phyloP scores from a whole-genome alignment of 2,113 vertebrate species.

The Misgurnus mizolepis region DNA sequence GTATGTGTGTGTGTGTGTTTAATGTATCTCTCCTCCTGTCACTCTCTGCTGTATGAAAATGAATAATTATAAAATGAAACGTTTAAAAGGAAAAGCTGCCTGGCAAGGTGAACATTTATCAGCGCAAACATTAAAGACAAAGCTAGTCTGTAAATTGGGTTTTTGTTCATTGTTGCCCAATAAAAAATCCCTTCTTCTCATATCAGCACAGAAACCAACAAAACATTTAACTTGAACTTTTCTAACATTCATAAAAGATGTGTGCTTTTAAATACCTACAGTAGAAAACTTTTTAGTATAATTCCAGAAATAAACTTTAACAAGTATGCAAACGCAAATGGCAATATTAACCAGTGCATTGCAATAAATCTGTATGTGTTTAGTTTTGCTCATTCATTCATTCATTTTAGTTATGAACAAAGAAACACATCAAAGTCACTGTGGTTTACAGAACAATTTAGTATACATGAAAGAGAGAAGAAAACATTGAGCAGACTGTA shows the following conservation, averaged over 20 bases:
- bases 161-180: neutral
- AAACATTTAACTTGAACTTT: neutral
- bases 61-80: neutral
- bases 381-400: too few species aligned
- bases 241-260: neutral
- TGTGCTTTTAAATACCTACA: neutral
- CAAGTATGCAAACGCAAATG: too few species aligned
- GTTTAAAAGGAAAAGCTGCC: conserved; percentile 9
- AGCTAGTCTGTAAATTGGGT: neutral
- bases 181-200: neutral
- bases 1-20: too few species aligned
- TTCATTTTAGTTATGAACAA: too few species aligned
- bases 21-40: neutral
- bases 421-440: too few species aligned
- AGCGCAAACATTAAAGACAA: conserved; percentile 6
- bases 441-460: too few species aligned
- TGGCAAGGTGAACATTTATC: conserved; percentile 9
- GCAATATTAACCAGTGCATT: too few species aligned
- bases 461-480: too few species aligned
- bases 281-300: neutral
- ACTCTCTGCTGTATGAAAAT: neutral
- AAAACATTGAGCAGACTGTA: too few species aligned
- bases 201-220: conserved; percentile 3
- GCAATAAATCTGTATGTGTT: too few species aligned
- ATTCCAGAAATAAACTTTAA: too few species aligned